Base-by-base conservation (phyloP, 2,797 vertebrate species). In the Pelochelys cantorii region DNA sequence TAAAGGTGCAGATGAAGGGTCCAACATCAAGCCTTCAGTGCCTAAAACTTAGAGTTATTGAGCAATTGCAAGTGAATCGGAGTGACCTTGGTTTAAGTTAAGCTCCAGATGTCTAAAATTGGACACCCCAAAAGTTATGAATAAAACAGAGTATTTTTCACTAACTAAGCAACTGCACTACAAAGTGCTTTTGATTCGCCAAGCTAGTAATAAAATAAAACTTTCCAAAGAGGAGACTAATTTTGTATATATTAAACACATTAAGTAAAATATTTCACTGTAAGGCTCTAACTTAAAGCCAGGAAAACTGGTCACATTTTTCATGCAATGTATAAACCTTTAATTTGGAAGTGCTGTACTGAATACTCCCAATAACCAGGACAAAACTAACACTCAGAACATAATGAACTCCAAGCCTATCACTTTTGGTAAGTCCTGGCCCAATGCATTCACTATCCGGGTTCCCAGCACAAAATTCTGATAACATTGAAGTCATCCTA, bases 131-230 rank as follows among this genome's bases (percentile, higher is more conserved):
- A 85, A 93, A 90, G 12, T 7, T 2, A 29, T 3, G 1, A 90
- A 79, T 25, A 62, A 90, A 87, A 2, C 52, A 80, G 53, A 90
- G 10, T 6, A n/a, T 10, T 15, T 18, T 48, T 71, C 68, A 71
- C 54, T 88, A 12, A 1, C 13, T 77, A 85, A 2, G 54, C 68
- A 88, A 7, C 54, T 57, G 29, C 29, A 82, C 60, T 42, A 29
- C 27, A 71, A 87, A 74, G 62, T 37, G 78, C 34, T 94, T 94
- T 52, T 31, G 87, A 92, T 54, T 25, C 27, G 57, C 25, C 29
- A 92, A 75, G 7, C 29, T 11, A 85, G 79, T 62, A 94, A 85
- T 22, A 82, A 85, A 94, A 48, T 89, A 87, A 37, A 55, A 14
- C 3, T 65, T 84, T 81, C 29, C 75, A 55, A 2, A 8, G 57